Base-by-base conservation (phyloP, 2,113 vertebrate genomes). In the Scophthalmus maximus region DNA sequence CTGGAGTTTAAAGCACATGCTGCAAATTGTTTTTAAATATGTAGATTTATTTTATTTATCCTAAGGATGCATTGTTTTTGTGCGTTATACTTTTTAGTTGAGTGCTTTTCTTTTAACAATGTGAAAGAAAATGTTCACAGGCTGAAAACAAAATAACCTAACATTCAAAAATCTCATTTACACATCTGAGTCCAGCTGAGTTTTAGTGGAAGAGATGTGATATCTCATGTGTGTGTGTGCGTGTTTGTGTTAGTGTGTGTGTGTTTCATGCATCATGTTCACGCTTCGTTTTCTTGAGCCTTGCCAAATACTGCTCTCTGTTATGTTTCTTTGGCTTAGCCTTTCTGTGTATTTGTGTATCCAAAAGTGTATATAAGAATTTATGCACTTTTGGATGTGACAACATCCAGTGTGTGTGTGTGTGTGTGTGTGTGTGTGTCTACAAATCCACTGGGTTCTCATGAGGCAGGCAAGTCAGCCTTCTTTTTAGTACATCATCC, bases 401-500 rank as follows among this genome's bases (percentile, higher is more conserved):
- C 22, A 49, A 2, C 9, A 49, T 5, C 8, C 40, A 51, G 27
- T 69, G 66, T 69, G 67, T 36, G 6, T 49, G 5, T 27, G 49
- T 25, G 49, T 25, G 20, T 36, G 59, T 46, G 23, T 49, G 50
- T 49, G 17, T 23, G 46, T 44, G 30, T 52, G 11, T 38, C 22
- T 11, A 38, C 17, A 55, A 60, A 72, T 59, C 60, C 27, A n/a
- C 38, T 29, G n/a, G 53, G 36, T 60, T 18, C 25, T 69, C 51
- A 63, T 65, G 51, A 69, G 17, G 7, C 12, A 20, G 26, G 25
- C 58, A 65, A 62, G 40, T 0, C 44, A 58, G 59, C 51, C 58
- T 77, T 64, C 59, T 64, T 50, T 63, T 77, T 17, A 70, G 52
- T 11, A 34, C 67, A 58, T 78, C 42, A 58, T 77, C 60, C 8